Evolutionary conservation across 2,797 vertebrate genomes (phyloP), one percentile per base, ranked within the genome.

Genomic region (Falco naumanni): DNA sequence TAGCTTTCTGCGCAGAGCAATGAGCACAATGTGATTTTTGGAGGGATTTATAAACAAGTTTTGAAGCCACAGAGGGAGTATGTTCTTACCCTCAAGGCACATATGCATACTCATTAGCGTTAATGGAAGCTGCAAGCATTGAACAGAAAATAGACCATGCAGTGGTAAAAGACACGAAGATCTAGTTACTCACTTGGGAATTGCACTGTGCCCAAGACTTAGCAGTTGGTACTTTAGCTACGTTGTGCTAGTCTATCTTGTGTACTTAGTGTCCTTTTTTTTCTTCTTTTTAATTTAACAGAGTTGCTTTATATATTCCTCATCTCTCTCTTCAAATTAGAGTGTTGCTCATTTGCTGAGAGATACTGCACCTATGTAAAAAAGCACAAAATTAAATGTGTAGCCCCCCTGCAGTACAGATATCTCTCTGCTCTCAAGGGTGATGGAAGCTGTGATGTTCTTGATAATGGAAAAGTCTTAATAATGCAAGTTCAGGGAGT

Each of bases 1-100:
- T 66, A 76, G 76, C 43, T 94, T 94, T 93, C 87, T 88, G 61
- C 0, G 20, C 82, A 84, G 57, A 95, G 56, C 84, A 86, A 45
- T 84, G 84, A 96, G 45, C 76, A 70, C 72, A 66, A 4, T 84
- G 90, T 85, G 79, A 94, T 78, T 96, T 96, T 95, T 61, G 61
- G 90, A 93, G 69, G 89, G 79, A 84, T 95, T 92, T 96, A 92
- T 92, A 96, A 97, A 90, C 93, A 96, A 86, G 81, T 93, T 96
- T 87, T 82, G 92, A 93, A 94, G 76, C 39, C 56, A 31, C 91
- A 63, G 53, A 94, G 95, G 85, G 87, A 89, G 31, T 76, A 81
- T 79, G 6, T 94, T 96, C 65, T 95, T 66, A 56, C 88, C 94
- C 94, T 95, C 34, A 53, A 91, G 90, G 92, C 94, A 71, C 69